Evolutionary conservation across 2,113 vertebrate genomes (phyloP).

Genomic region (Mionectes macconnelli): DNA sequence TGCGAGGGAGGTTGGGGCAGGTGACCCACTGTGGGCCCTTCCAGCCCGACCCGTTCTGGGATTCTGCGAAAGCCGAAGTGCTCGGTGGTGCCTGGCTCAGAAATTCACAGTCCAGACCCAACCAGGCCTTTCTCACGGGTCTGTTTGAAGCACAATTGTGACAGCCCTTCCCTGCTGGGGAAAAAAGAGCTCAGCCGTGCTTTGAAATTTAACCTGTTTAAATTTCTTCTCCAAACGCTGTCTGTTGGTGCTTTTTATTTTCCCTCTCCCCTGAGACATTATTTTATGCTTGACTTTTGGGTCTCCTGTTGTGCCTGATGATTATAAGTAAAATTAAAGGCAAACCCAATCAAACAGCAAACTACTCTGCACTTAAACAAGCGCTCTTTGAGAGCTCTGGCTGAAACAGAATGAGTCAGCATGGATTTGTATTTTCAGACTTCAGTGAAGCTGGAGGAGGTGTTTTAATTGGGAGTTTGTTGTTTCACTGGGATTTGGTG

Average conservation of each 20-base stretch:
- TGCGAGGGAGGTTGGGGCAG: accelerated
- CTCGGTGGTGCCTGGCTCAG: accelerated
- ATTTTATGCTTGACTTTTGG: neutral
- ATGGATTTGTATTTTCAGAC: neutral
- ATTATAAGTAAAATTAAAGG: neutral
- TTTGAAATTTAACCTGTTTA: neutral
- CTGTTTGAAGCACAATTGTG: neutral
- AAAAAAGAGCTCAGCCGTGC: accelerated
- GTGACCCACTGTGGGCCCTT: neutral
- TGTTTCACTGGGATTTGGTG: neutral
- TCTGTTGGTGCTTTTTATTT: neutral
- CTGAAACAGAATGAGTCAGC: neutral
- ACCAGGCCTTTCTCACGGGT: accelerated
- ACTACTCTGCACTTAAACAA: neutral
- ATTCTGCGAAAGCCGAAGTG: neutral
- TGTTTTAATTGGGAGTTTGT: neutral
- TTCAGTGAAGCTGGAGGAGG: neutral
- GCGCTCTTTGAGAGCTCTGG: neutral
- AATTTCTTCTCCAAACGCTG: neutral
- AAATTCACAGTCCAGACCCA: neutral
- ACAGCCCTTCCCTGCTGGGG: neutral
- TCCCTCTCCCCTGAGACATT: accelerated
- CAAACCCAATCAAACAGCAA: neutral
- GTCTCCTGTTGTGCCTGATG: neutral
- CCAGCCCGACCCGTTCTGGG: accelerated